Evolutionary conservation across 2,113 vertebrate species (phyloP).

Genomic region (Neogobius melanostomus): DNA sequence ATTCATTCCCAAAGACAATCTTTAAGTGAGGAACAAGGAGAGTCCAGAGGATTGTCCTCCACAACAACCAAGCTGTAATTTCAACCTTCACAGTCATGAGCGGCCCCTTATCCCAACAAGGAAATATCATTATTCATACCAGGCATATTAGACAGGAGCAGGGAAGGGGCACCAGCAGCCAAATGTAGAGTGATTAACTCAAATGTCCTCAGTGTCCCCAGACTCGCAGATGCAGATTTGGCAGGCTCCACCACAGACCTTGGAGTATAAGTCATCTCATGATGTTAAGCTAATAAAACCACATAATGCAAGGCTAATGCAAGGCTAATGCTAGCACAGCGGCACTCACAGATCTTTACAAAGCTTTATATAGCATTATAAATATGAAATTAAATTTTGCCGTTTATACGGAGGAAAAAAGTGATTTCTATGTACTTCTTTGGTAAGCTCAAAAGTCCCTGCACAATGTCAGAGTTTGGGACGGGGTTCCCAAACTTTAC

Average conservation of each 20-base stretch:
- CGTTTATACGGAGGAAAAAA: slow-evolving; percentile 40
- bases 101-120: slow-evolving; percentile 34
- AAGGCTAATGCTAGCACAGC: slow-evolving; percentile 43
- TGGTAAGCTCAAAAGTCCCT: slow-evolving; percentile 12
- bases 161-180: slow-evolving; percentile 17
- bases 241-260: slow-evolving; percentile 35
- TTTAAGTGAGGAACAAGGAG: slow-evolving; percentile 34
- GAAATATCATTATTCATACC: slow-evolving; percentile 65
- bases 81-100: slow-evolving; percentile 66
- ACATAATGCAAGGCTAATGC: slow-evolving; percentile 50
- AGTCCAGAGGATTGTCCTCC: slow-evolving; percentile 54
- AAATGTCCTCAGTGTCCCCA: slow-evolving; percentile 62
- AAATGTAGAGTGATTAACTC: slow-evolving; percentile 66
- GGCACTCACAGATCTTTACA: slow-evolving; percentile 15
- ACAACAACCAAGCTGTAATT: slow-evolving; percentile 44
- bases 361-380: slow-evolving; percentile 23
- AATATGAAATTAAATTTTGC: slow-evolving; percentile 50
- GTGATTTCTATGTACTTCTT: slow-evolving; percentile 28
- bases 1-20: slow-evolving; percentile 69
- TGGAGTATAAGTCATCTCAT: slow-evolving; percentile 31
- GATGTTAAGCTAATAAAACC: slow-evolving; percentile 49
- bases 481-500: no score
- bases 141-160: slow-evolving; percentile 40
- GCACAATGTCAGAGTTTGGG: neutral
- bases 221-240: slow-evolving; percentile 59